Conservation (phyloP, 2,113 vertebrate genomes). For the Chamaetylas fuelleborni region DNA sequence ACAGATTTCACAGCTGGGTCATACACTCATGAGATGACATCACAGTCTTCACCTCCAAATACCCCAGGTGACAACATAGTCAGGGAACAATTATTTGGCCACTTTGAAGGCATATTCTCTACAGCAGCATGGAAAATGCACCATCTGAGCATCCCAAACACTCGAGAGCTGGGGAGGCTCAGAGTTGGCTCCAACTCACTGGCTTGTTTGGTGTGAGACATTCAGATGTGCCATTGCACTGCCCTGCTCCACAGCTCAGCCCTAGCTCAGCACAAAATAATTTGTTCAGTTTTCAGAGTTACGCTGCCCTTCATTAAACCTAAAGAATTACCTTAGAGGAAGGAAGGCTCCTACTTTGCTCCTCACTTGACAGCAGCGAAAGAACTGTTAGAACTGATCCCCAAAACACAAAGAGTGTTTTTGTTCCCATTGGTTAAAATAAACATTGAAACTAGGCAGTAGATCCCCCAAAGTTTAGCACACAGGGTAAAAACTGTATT, state of each 20-base stretch:
- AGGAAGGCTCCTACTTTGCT: background rate
- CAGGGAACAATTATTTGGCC: background rate
- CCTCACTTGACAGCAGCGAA: background rate
- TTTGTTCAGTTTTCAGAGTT: background rate
- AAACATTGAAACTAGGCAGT: background rate
- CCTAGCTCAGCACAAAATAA: background rate
- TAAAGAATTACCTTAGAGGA: background rate
- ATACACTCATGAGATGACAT: background rate
- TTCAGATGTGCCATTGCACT: background rate
- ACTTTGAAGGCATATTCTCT: background rate
- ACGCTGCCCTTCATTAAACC: background rate
- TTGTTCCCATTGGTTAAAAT: background rate
- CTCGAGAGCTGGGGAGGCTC: background rate
- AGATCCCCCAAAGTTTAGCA: background rate
- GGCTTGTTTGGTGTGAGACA: background rate
- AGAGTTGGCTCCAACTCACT: background rate
- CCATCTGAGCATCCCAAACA: background rate
- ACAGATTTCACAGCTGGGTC: background rate
- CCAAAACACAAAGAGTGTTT: background rate
- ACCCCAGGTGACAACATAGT: rapidly evolving
- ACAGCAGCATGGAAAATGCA: background rate
- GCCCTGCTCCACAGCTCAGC: background rate
- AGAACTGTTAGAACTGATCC: background rate
- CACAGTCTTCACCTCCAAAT: background rate
- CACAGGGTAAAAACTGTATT: background rate